A percentile compares a stretch with the other conserved stretches of the same genome.
Conservation (phyloP, 2,888 invertebrate species). For the Drosophila austrosaltans region DNA sequence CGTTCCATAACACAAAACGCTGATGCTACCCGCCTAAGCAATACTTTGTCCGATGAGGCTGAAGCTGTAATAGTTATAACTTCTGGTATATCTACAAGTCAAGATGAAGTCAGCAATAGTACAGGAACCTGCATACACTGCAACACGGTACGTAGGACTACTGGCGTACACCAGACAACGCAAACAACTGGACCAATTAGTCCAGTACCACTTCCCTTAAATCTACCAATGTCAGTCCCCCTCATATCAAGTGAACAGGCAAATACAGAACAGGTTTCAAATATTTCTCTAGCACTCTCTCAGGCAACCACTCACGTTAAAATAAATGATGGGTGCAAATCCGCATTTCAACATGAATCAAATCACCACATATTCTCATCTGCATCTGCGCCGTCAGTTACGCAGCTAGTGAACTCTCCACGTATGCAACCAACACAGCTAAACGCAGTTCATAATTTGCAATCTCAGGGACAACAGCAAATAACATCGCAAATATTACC, state of each 20-base stretch:
- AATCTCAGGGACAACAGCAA: conserved; percentile 17
- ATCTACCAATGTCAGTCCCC: conserved; percentile 41
- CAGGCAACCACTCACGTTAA: conserved; percentile 38
- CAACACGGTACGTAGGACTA: conserved; percentile 82
- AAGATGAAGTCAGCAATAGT: conserved; percentile 32
- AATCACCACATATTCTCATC: conserved; percentile 47
- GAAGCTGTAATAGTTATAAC: conserved; percentile 71
- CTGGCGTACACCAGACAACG: conserved; percentile 84
- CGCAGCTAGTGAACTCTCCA: conserved; percentile 32
- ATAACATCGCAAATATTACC: conserved; percentile 40
- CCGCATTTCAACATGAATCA: conserved; percentile 36
- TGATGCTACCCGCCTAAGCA: conserved; percentile 1
- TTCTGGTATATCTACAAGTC: conserved; percentile 44
- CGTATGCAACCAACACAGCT: conserved; percentile 37
- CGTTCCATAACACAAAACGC: conserved; percentile 3
- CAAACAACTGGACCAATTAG: conserved; percentile 84
- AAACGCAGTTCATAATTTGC: conserved; percentile 12
- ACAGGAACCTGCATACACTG: conserved; percentile 82
- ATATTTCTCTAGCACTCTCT: neutral
- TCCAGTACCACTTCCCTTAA: conserved; percentile 80
- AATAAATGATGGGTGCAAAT: conserved; percentile 15
- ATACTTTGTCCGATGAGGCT: conserved; percentile 24
- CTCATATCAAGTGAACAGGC: conserved; percentile 19
- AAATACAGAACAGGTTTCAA: conserved; percentile 17
- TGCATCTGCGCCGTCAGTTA: conserved; percentile 7